Conservation (phyloP, 1,140 invertebrate species). For the Campodea augens region DNA sequence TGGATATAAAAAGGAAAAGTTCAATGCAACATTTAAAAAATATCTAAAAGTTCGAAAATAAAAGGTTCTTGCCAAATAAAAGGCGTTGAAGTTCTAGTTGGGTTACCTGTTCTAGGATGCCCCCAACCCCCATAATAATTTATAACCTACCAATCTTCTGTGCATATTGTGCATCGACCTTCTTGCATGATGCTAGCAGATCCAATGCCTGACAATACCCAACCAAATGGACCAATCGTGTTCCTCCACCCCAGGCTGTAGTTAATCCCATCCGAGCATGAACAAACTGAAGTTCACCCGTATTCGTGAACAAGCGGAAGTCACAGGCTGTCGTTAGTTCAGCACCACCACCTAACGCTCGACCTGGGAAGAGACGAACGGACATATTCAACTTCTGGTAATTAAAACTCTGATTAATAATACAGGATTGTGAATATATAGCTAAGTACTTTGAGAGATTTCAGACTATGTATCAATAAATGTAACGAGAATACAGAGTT, state of each 20-base stretch:
- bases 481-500: too few species aligned
- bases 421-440: background rate
- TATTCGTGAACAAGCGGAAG: constrained; percentile 24
- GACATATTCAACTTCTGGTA: too few species aligned
- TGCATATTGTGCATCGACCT: constrained; percentile 20
- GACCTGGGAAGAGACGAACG: constrained; percentile 26
- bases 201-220: constrained; percentile 25
- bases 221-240: constrained; percentile 25
- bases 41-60: too few species aligned
- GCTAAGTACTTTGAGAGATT: too few species aligned
- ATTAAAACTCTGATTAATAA: too few species aligned
- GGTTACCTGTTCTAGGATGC: too few species aligned
- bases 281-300: constrained; percentile 22
- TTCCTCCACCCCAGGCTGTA: constrained; percentile 30
- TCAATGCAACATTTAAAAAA: too few species aligned
- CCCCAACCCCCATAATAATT: background rate
- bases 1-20: too few species aligned
- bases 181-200: constrained; percentile 21
- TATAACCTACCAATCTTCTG: constrained; percentile 16
- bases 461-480: too few species aligned
- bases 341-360: constrained; percentile 33
- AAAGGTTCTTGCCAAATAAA: too few species aligned
- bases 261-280: constrained; percentile 28
- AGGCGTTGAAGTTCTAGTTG: too few species aligned
- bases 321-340: constrained; percentile 30